A percentile compares a stretch with the other conserved stretches of the same genome.
Evolutionary conservation across 2,113 vertebrate genomes (phyloP).

Genomic region (Mus pahari): DNA sequence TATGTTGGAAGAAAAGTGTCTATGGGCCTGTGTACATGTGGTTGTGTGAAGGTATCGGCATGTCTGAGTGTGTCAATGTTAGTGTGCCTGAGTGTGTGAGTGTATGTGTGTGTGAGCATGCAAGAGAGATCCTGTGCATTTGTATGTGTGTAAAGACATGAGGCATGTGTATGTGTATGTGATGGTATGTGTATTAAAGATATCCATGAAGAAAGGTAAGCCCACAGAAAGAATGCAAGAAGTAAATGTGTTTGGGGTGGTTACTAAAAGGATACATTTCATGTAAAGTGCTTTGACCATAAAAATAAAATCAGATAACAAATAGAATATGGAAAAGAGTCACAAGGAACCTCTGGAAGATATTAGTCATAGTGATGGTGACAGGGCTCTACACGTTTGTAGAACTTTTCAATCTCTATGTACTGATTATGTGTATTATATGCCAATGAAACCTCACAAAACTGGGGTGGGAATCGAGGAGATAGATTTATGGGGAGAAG

Average conservation of each 20-base stretch:
- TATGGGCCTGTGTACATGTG: no score
- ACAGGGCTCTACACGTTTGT: neutral
- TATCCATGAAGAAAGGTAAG: neutral
- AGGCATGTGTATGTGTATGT: neutral
- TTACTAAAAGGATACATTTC: neutral
- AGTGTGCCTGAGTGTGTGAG: no score
- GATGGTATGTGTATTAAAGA: rapidly evolving
- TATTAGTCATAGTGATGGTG: neutral
- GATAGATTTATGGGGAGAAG: neutral
- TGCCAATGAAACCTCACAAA: neutral
- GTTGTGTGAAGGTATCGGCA: rapidly evolving
- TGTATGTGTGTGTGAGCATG: neutral
- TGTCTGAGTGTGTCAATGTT: neutral
- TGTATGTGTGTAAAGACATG: no score
- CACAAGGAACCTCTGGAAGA: neutral
- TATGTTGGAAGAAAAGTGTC: neutral
- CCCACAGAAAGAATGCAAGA: neutral
- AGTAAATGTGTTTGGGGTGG: neutral
- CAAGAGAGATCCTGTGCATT: no score
- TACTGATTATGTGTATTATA: neutral
- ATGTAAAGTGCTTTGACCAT: neutral
- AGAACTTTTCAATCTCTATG: neutral
- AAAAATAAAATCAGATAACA: neutral
- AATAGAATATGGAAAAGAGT: neutral
- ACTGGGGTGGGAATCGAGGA: neutral